These are phyloP conservation scores for Toxotes chatareus DNA, from an alignment of 2,113 vertebrate species.

Conservation along the genomic window DNA sequence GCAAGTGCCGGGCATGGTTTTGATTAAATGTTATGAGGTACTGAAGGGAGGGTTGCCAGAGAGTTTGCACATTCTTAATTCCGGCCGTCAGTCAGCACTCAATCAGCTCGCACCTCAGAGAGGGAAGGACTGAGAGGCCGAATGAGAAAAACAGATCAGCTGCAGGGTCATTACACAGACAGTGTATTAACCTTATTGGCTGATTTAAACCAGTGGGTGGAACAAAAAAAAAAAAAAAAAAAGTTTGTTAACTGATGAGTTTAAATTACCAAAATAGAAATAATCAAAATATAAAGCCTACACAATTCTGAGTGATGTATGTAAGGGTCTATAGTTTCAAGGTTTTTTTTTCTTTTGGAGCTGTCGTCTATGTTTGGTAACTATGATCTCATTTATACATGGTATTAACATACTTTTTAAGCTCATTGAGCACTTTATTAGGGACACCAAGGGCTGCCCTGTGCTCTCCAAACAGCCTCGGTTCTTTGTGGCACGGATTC, in stretches of 20 bases:
- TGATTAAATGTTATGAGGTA: constrained; percentile 74
- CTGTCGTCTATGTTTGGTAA: no score
- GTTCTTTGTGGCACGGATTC: no score
- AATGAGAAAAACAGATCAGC: constrained; percentile 64
- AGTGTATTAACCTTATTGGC: constrained; percentile 14
- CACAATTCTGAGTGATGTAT: background rate
- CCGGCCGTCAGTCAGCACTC: constrained; percentile 60
- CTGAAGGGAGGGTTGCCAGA: constrained; percentile 47
- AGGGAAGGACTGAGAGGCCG: background rate
- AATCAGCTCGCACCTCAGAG: constrained; percentile 32
- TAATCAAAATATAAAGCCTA: background rate
- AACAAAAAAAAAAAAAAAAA: background rate
- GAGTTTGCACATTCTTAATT: constrained; percentile 59
- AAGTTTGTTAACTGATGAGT: background rate
- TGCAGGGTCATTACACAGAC: constrained; percentile 10
- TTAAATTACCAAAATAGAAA: background rate
- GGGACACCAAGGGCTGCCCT: no score
- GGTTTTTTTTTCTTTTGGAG: no score
- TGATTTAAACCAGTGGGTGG: constrained; percentile 11
- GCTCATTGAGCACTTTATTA: no score
- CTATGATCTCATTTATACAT: no score
- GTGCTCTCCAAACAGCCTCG: no score
- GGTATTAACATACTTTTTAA: no score
- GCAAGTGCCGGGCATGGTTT: constrained; percentile 67
- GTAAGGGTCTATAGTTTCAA: no score